These are phyloP conservation scores for Anagyrus pseudococci DNA, from an alignment of 2,888 invertebrate genomes.

Conservation along the genomic window DNA sequence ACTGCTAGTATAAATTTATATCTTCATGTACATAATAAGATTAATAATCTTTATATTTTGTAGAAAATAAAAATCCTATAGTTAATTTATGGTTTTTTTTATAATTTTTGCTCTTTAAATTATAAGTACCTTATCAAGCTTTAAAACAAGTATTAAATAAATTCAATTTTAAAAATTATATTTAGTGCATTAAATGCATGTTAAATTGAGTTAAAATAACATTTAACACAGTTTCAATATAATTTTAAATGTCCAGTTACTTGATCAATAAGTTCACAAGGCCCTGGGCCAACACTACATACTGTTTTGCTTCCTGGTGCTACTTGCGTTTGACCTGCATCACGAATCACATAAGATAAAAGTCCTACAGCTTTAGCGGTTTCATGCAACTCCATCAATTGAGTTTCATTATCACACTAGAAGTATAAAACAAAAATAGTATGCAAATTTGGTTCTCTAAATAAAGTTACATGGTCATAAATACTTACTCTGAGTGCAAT, in stretches of 20 bases:
- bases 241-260: slow-evolving; percentile 89
- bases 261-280: slow-evolving; percentile 75
- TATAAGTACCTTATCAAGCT: no score
- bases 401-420: slow-evolving; percentile 75
- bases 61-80: no score
- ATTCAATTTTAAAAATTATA: slow-evolving; percentile 4
- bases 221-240: slow-evolving; percentile 65
- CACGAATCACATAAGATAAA: slow-evolving; percentile 77
- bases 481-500: slow-evolving; percentile 76
- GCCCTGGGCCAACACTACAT: slow-evolving; percentile 91
- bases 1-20: no score
- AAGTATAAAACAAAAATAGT: slow-evolving; percentile 8
- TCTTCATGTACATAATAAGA: no score
- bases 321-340: slow-evolving; percentile 95
- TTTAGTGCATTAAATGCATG: slow-evolving; percentile 5
- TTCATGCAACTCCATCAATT: slow-evolving; percentile 72
- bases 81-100: no score
- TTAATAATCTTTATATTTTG: no score
- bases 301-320: slow-evolving; percentile 89
- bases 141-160: no score
- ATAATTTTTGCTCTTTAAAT: no score
- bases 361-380: slow-evolving; percentile 76
- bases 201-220: not conserved
- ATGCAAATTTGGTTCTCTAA: not conserved
- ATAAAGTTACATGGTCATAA: not conserved